Conservation (phyloP, 92 coral and sea anemone species). For the Bergia puertoricense region DNA sequence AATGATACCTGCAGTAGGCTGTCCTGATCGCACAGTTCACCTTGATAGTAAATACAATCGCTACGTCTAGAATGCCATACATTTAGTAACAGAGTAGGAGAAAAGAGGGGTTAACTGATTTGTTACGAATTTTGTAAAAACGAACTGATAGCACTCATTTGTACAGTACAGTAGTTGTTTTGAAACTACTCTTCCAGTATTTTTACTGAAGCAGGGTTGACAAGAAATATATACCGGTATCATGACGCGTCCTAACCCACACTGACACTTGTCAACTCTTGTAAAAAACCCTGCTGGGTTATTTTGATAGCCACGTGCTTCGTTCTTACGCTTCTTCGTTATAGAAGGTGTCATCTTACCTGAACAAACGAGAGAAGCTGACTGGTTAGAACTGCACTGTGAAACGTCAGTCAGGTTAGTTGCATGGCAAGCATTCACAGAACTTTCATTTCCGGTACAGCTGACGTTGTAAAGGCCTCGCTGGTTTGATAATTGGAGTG, state of each 20-base stretch:
- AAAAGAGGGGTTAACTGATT: too few relatives aligned
- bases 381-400: slow-evolving; percentile 50
- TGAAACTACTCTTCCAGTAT: too few relatives aligned
- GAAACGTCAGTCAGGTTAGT: slow-evolving; percentile 45
- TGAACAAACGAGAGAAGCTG: slow-evolving; percentile 58
- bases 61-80: too few relatives aligned
- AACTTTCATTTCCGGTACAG: slow-evolving; percentile 63
- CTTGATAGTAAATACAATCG: too few relatives aligned
- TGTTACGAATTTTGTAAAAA: too few relatives aligned
- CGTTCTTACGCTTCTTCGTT: neutral
- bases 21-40: too few relatives aligned
- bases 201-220: too few relatives aligned
- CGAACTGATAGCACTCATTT: too few relatives aligned
- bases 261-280: neutral
- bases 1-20: too few relatives aligned
- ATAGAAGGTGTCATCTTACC: slow-evolving; percentile 48
- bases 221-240: too few relatives aligned
- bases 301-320: neutral
- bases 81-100: too few relatives aligned
- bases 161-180: too few relatives aligned
- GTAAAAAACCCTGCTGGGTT: neutral
- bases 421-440: slow-evolving; percentile 56
- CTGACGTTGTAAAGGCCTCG: slow-evolving; percentile 47
- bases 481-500: neutral
- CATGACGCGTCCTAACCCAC: neutral